Evolutionary conservation across 2,797 vertebrate species (phyloP), one percentile per base, ranked within the genome.

Genomic region (Fratercula arctica): DNA sequence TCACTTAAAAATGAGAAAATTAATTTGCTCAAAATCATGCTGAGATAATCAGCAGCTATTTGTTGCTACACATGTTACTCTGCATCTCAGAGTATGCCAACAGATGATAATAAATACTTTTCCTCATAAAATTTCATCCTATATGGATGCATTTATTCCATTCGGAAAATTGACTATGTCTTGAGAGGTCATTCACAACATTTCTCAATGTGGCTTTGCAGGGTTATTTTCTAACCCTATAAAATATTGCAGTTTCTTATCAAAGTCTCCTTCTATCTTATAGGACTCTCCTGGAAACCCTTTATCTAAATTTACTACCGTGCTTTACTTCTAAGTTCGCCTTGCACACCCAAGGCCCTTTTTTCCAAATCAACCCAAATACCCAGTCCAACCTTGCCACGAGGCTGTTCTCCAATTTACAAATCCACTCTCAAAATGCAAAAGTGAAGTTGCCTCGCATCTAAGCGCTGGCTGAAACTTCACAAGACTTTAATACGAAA

Each of bases 331-430:
- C 26, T 26, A 87, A 39, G 28, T 60, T 68, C n/a, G 33, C 21
- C 21, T 72, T 81, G 33, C 16, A 26, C 9, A 23, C 15, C 13
- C 31, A 45, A 54, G 19, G 19, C 15, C 25, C 2, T 56, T 19
- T 45, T 69, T 88, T 85, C 51, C n/a, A 41, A 25, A 59, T 19
- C 45, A 63, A n/a, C 10, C 19, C n/a, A 35, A 64, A 81, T 13
- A 16, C 21, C 9, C n/a, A 24, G 11, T 59, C 25, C 1, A 6
- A 50, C 8, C n/a, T 41, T 1, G 1, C 20, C 12, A 8, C 10
- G 25, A 53, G 23, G 18, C 43, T 50, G 13, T 50, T 21, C 39
- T 75, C 28, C 2, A 6, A 19, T 56, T 56, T 33, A 64, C 46
- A 72, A 60, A 88, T 19, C 16, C 6, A 11, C 33, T 53, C 33